phyloP scores from a whole-genome alignment of 2,113 vertebrate species.

The Ammodramus savannarum region DNA sequence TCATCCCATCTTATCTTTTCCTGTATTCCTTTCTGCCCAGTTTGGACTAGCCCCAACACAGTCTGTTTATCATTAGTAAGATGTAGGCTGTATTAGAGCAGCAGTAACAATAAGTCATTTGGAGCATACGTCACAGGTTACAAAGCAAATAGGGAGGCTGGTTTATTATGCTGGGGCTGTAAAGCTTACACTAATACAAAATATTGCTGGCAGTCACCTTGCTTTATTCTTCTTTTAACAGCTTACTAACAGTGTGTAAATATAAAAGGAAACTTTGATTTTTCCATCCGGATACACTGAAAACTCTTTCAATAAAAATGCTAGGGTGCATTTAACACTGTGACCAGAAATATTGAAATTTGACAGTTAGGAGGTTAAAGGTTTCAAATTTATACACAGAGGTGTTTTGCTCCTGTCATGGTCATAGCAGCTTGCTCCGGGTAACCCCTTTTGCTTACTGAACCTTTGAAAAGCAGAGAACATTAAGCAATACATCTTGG shows the following conservation, averaged over 20 bases:
- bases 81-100: neutral
- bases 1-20: neutral
- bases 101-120: slow-evolving; percentile 37
- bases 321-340: slow-evolving; percentile 71
- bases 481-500: slow-evolving; percentile 73
- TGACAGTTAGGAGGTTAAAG: slow-evolving; percentile 75
- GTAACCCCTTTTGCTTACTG: slow-evolving; percentile 75
- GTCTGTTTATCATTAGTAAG: slow-evolving; percentile 36
- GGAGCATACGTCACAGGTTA: slow-evolving; percentile 2
- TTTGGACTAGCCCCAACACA: neutral
- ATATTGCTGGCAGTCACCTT: slow-evolving; percentile 52
- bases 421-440: slow-evolving; percentile 61
- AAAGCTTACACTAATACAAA: slow-evolving; percentile 62
- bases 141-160: slow-evolving; percentile 27
- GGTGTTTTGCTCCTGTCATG: slow-evolving; percentile 75
- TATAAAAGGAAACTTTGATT: slow-evolving; percentile 73
- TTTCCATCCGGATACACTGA: slow-evolving; percentile 65
- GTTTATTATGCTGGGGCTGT: slow-evolving; percentile 60
- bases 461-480: slow-evolving; percentile 75
- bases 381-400: slow-evolving; percentile 76
- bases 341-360: slow-evolving; percentile 80
- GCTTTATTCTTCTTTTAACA: slow-evolving; percentile 71
- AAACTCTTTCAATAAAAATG: slow-evolving; percentile 67
- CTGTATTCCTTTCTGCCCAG: neutral
- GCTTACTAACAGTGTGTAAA: slow-evolving; percentile 68